These are phyloP conservation scores for Drosophila rubida DNA, from an alignment of 2,888 invertebrate genomes.

Conservation along the genomic window DNA sequence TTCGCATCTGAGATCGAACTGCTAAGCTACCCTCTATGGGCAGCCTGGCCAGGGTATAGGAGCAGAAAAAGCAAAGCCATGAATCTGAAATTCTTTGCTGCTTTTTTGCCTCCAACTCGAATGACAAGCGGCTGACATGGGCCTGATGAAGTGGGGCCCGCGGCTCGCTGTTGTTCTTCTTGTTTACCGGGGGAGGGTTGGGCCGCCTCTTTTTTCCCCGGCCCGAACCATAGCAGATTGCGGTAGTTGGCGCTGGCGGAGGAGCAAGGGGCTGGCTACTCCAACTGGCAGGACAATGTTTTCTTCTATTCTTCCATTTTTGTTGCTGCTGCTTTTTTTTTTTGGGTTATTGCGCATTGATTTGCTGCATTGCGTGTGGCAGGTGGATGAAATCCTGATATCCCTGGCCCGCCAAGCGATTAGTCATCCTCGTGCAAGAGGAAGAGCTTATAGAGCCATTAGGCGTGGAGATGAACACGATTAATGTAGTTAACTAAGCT, in stretches of 20 bases:
- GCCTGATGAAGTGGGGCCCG: conserved; percentile 47
- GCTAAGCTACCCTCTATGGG: not conserved
- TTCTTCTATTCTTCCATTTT: conserved; percentile 16
- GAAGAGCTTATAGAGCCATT: conserved; percentile 12
- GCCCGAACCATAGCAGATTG: conserved; percentile 3
- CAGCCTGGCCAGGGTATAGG: conserved; percentile 1
- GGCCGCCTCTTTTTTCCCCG: not conserved
- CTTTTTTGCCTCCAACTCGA: conserved; percentile 58
- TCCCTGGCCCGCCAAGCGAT: conserved; percentile 6
- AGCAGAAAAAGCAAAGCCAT: conserved; percentile 54
- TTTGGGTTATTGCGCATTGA: conserved; percentile 58
- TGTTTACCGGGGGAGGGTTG: conserved; percentile 27
- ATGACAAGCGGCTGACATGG: conserved; percentile 73
- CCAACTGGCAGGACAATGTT: conserved; percentile 49
- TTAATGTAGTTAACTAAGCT: not conserved
- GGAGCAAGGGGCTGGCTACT: conserved; percentile 26
- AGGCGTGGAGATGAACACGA: conserved; percentile 12
- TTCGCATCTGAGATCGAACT: too few relatives aligned
- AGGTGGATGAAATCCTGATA: conserved; percentile 42
- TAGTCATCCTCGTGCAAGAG: conserved; percentile 42
- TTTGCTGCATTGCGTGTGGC: conserved; percentile 62
- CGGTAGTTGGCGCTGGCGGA: not conserved
- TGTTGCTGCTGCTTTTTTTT: conserved; percentile 2
- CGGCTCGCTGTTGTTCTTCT: conserved; percentile 7
- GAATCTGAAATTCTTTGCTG: conserved; percentile 74